Percentiles rank a stretch among this genome's conserved stretches.
Conservation (phyloP, 2,797 vertebrate genomes). For the Poeciliopsis presidionis region DNA sequence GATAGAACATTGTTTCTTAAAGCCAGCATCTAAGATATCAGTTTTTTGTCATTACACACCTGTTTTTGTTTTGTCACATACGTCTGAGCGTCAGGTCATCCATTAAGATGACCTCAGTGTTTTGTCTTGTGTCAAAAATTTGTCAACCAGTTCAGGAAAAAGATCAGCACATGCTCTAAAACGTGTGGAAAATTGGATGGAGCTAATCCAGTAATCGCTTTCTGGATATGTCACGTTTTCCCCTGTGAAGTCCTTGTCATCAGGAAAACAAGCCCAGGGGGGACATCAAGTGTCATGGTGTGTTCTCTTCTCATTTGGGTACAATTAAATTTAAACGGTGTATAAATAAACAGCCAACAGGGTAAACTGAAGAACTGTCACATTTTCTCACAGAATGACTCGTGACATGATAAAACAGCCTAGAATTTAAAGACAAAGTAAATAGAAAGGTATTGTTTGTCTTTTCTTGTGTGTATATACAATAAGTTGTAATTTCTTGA, state of each 20-base stretch:
- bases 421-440: background rate
- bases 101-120: background rate
- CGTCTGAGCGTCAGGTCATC: constrained; percentile 8
- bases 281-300: constrained; percentile 3
- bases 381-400: background rate
- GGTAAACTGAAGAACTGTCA: constrained; percentile 1
- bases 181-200: background rate
- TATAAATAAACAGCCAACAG: background rate
- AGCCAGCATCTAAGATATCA: background rate
- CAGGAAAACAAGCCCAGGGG: background rate
- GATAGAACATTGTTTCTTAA: background rate
- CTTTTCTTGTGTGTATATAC: background rate
- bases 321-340: background rate
- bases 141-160: background rate
- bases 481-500: background rate
- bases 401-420: background rate
- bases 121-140: background rate
- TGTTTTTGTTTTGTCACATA: background rate
- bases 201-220: background rate
- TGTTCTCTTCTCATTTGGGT: constrained; percentile 17
- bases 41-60: background rate
- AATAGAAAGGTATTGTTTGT: background rate
- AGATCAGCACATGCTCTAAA: background rate
- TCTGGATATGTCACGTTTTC: background rate
- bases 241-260: background rate